Percentiles rank a stretch among this genome's conserved stretches.
phyloP scores from a whole-genome alignment of 2,797 vertebrate genomes.

The Arnoldichthys spilopterus region DNA sequence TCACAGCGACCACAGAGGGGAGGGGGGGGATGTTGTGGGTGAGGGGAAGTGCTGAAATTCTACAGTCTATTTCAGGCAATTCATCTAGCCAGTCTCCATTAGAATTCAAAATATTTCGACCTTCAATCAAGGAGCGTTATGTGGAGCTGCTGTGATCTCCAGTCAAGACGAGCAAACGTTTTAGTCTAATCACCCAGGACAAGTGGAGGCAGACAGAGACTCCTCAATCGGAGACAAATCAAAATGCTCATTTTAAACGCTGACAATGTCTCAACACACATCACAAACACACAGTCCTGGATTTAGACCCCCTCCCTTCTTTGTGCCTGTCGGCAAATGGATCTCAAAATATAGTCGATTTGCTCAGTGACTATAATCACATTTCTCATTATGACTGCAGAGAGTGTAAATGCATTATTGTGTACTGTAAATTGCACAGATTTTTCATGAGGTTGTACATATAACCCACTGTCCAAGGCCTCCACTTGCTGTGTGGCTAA shows the following conservation, averaged over 20 bases:
- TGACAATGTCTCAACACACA: conserved; percentile 93
- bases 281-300: conserved; percentile 87
- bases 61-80: conserved; percentile 99
- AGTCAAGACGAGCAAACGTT: conserved; percentile 99
- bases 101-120: conserved; percentile 99
- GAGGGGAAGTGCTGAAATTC: conserved; percentile 91
- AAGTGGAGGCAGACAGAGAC: conserved; percentile 99
- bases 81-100: conserved; percentile 98
- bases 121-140: conserved; percentile 99
- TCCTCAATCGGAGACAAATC: conserved; percentile 95
- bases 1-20: conserved; percentile 95
- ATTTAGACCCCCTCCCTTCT: conserved; percentile 76
- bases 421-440: conserved; percentile 72
- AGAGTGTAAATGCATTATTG: conserved; percentile 82
- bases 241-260: conserved; percentile 99
- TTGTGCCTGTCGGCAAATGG: conserved; percentile 68
- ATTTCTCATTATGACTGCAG: conserved; percentile 69
- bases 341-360: conserved; percentile 62
- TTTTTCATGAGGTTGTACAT: conserved; percentile 52
- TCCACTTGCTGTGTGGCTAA: background rate
- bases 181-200: conserved; percentile 99
- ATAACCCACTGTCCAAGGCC: conserved; percentile 41
- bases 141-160: conserved; percentile 98
- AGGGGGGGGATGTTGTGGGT: conserved; percentile 63
- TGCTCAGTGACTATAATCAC: conserved; percentile 63